Evolutionary conservation across 2,888 invertebrate genomes (phyloP), one percentile per base, ranked within the genome.

Genomic region (Dryobota labecula): DNA sequence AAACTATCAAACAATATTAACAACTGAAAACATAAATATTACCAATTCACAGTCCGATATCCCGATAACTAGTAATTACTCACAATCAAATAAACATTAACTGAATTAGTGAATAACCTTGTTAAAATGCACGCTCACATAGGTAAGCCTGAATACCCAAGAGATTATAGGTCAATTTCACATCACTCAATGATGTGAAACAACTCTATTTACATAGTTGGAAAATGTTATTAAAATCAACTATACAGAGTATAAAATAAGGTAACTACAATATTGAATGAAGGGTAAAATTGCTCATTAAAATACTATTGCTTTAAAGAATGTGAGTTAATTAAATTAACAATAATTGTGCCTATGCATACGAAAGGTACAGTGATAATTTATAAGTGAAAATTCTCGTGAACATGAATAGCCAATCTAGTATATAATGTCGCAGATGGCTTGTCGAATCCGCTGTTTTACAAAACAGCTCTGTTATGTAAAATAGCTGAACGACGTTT

Each of bases 41-140:
- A 71, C 43, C 43, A 45, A 60, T 71, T 43, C 43, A 45, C 62
- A 45, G 20, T 13, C n/a, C 30, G 38, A 73, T 73, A 61, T 53
- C 36, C 49, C 38, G 24, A 38, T 73, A 71, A 61, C 61, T 51
- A 30, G 43, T 30, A 45, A 61, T 43, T 18, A 62, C 53, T 53
- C 53, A 61, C 51, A 71, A 73, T 73, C 43, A 61, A 73, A 61
- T 71, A 61, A 11, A 73, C 30, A 61, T 63, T 43, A 73, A 72
- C 45, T 47, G 27, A 33, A 74, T 72, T 41, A 43, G 33, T 56
- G 41, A 7, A 43, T 58, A 57, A 73, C 43, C 30, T 24, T 63
- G 54, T 80, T 68, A 69, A 58, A 73, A 30, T 73, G 38, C 30
- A 45, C 13, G 43, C 7, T 24, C 8, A 38, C 63, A 66, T 38